Conservation (phyloP, 2,113 vertebrate species). For the Cacatua alba region DNA sequence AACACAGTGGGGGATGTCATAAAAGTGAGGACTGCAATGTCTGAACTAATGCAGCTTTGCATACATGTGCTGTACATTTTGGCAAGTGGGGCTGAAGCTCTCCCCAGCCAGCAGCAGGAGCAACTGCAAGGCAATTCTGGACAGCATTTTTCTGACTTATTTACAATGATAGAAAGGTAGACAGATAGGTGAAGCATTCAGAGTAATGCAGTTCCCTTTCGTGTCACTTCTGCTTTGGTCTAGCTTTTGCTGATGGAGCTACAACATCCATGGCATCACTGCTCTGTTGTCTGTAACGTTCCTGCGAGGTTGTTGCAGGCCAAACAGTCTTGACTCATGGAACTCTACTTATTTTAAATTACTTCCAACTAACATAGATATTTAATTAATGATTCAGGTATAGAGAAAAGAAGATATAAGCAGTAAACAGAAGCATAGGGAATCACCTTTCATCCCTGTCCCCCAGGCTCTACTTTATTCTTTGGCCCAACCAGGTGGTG, state of each 20-base stretch:
- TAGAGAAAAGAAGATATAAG: background rate
- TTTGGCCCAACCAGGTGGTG: rapidly evolving
- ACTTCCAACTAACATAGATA: background rate
- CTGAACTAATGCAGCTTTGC: background rate
- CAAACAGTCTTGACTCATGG: background rate
- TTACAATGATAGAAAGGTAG: background rate
- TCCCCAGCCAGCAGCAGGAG: background rate
- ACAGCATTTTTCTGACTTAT: background rate
- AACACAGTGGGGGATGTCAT: background rate
- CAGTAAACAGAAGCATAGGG: background rate
- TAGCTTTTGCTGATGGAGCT: background rate
- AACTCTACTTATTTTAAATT: background rate
- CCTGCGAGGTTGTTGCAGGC: background rate
- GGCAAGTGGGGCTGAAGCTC: background rate
- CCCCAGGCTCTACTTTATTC: background rate
- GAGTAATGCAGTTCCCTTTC: background rate
- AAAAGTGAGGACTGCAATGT: background rate
- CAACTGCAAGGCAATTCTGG: background rate
- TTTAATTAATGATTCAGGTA: background rate
- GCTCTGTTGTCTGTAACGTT: background rate
- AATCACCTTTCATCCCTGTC: background rate
- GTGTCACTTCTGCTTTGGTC: background rate
- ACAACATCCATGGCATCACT: background rate
- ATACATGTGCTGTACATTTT: rapidly evolving
- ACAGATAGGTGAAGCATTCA: background rate